Conservation (phyloP, 1,140 invertebrate species). For the Sitobion miscanthi region DNA sequence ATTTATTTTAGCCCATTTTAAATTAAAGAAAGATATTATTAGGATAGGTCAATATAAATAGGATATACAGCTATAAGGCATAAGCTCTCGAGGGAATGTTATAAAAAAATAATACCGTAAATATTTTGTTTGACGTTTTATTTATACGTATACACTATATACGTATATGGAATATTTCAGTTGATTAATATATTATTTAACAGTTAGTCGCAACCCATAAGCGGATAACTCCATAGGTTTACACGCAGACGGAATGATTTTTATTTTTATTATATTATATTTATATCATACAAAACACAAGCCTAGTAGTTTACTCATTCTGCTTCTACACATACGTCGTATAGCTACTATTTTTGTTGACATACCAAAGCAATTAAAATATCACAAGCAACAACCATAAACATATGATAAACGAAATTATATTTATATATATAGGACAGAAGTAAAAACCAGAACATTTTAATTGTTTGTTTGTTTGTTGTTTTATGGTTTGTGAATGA, state of each 20-base stretch:
- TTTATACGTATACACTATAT: not conserved
- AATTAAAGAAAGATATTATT: not conserved
- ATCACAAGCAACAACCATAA: not conserved
- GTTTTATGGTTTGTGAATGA: not conserved
- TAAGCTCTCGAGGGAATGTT: not conserved
- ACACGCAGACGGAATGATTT: not conserved
- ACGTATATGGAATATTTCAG: not conserved
- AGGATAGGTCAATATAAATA: not conserved
- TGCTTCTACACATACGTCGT: not conserved
- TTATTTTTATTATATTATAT: not conserved
- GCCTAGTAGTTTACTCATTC: not conserved
- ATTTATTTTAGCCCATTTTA: not conserved
- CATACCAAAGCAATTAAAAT: not conserved
- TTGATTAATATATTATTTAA: not conserved
- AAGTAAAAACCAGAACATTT: not conserved
- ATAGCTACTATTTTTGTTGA: not conserved
- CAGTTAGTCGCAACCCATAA: not conserved
- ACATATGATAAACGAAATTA: not conserved
- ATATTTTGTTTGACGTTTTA: conserved; percentile 3
- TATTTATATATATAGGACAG: not conserved
- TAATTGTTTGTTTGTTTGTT: conserved; percentile 10
- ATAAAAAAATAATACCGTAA: not conserved
- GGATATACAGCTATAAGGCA: not conserved
- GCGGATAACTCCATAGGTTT: not conserved
- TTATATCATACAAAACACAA: not conserved